Conservation (phyloP, 2,797 vertebrate genomes). For the Anabas testudineus region DNA sequence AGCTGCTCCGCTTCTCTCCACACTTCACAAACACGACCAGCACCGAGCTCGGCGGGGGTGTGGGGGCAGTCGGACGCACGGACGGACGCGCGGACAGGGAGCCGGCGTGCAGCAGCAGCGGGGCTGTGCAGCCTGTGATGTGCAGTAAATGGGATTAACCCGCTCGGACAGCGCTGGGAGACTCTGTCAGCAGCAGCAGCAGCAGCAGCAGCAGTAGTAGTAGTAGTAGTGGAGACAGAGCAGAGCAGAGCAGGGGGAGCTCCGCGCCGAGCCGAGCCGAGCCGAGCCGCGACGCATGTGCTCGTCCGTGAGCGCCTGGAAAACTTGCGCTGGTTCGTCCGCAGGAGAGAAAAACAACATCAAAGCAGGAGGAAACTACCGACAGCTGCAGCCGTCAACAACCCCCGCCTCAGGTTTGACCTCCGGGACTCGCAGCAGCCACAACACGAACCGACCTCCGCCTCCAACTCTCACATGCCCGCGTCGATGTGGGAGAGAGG, state of each 20-base stretch:
- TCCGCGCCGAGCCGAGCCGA: constrained; percentile 53
- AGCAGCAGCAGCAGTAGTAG: constrained; percentile 41
- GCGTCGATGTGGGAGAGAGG: constrained; percentile 63
- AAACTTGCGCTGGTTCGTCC: constrained; percentile 55
- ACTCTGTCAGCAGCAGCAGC: constrained; percentile 20
- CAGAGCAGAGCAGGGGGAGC: constrained; percentile 50
- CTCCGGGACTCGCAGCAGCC: constrained; percentile 24
- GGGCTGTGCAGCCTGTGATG: constrained; percentile 40
- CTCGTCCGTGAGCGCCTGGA: constrained; percentile 43
- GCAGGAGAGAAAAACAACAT: not conserved
- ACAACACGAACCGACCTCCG: constrained; percentile 38
- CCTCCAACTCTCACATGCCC: constrained; percentile 70
- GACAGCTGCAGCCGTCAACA: not conserved
- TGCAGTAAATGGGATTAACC: constrained; percentile 70
- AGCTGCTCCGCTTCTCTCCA: constrained; percentile 59
- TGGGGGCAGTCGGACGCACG: constrained; percentile 4
- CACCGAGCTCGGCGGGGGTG: constrained; percentile 43
- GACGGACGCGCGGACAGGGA: constrained; percentile 2
- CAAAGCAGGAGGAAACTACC: constrained; percentile 13
- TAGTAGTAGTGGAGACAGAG: no score
- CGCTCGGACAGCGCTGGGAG: constrained; percentile 50
- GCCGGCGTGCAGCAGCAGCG: constrained; percentile 34
- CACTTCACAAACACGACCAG: constrained; percentile 44
- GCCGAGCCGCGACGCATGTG: constrained; percentile 71
- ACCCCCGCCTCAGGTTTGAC: constrained; percentile 6